Evolutionary conservation across 2,888 invertebrate species (phyloP).

Genomic region (Poecilobothrus nobilitatus): DNA sequence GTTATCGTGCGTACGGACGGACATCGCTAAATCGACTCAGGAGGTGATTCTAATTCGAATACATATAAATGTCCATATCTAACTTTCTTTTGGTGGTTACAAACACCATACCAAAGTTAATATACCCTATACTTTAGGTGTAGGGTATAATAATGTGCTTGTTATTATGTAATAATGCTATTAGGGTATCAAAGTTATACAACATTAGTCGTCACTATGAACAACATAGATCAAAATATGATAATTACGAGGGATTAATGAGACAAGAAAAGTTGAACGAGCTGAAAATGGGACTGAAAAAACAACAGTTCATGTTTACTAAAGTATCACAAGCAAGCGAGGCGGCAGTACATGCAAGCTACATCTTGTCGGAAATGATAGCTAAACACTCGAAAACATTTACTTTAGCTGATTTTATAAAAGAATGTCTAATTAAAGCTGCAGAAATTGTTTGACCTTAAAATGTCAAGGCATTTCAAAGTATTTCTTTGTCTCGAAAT

Average conservation of each 20-base stretch:
- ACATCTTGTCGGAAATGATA: constrained; percentile 24
- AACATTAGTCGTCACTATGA: constrained; percentile 24
- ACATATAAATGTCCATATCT: too few relatives aligned
- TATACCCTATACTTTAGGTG: too few relatives aligned
- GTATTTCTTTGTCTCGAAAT: constrained; percentile 24
- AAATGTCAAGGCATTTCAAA: constrained; percentile 23
- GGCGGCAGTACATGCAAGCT: constrained; percentile 23
- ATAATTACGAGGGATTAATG: constrained; percentile 24
- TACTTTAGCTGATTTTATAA: constrained; percentile 23
- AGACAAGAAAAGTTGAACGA: constrained; percentile 25
- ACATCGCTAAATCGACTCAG: too few relatives aligned
- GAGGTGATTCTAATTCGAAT: too few relatives aligned
- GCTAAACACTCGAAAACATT: constrained; percentile 23
- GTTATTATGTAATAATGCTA: constrained; percentile 18
- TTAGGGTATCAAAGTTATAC: constrained; percentile 22
- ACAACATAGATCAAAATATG: constrained; percentile 25
- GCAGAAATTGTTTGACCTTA: constrained; percentile 22
- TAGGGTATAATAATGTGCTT: too few relatives aligned
- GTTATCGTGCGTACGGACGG: too few relatives aligned
- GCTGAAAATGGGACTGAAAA: constrained; percentile 23
- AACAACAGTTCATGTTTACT: constrained; percentile 24
- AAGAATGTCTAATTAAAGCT: constrained; percentile 19
- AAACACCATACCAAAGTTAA: too few relatives aligned
- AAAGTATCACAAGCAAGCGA: constrained; percentile 23
- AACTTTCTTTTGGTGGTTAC: too few relatives aligned